phyloP scores from a whole-genome alignment of 1,140 invertebrate species.

The Prorops nasuta region DNA sequence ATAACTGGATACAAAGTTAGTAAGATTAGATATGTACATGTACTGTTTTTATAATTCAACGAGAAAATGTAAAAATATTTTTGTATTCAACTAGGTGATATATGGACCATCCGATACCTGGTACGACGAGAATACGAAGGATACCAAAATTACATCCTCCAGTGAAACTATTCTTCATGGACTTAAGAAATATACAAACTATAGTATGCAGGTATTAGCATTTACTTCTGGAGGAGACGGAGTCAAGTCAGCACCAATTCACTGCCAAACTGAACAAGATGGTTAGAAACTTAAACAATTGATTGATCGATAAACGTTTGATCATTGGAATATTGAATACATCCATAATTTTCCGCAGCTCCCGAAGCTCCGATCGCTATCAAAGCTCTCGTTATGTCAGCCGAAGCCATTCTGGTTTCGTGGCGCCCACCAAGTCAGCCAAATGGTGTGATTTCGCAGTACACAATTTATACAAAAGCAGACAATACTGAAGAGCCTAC shows the following conservation, averaged over 20 bases:
- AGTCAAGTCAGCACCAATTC: conserved; percentile 84
- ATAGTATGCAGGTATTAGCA: conserved; percentile 93
- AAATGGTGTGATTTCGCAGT: conserved; percentile 90
- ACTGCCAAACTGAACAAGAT: conserved; percentile 94
- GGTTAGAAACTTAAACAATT: conserved; percentile 59
- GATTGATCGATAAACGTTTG: conserved; percentile 2
- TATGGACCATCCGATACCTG: conserved; percentile 89
- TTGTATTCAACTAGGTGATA: conserved; percentile 62
- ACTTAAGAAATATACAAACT: conserved; percentile 94
- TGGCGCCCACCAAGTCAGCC: conserved; percentile 90
- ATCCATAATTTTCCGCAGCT: conserved; percentile 60
- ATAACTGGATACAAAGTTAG: conserved; percentile 88
- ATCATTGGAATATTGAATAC: conserved; percentile 2
- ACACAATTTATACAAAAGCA: conserved; percentile 87
- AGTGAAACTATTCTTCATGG: conserved; percentile 91
- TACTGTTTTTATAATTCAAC: background rate
- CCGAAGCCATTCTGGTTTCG: conserved; percentile 86
- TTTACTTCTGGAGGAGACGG: conserved; percentile 96
- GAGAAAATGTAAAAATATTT: background rate
- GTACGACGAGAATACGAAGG: conserved; percentile 91
- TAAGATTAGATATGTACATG: conserved; percentile 2
- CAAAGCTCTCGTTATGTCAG: conserved; percentile 89
- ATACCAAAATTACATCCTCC: conserved; percentile 86
- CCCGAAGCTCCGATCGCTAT: conserved; percentile 89
- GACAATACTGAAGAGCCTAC: conserved; percentile 68